A percentile compares a stretch with the other conserved stretches of the same genome.
These are phyloP conservation scores for Stenolophus ochropezus DNA, from an alignment of 2,888 invertebrate species.

Conservation along the genomic window DNA sequence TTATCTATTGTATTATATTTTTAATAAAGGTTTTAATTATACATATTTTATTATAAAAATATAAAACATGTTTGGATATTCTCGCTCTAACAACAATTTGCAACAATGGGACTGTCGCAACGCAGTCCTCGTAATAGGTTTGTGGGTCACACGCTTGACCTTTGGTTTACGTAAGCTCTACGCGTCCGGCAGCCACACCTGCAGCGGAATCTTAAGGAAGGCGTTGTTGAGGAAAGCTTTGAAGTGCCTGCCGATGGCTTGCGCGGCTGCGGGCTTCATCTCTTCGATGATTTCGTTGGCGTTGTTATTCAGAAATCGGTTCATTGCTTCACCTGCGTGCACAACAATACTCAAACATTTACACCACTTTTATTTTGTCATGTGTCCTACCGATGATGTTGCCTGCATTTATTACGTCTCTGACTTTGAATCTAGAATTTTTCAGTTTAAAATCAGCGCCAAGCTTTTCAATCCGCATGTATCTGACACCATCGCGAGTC, in stretches of 20 bases:
- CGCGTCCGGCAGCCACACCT: conserved; percentile 78
- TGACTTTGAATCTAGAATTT: conserved; percentile 82
- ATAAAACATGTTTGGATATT: not conserved
- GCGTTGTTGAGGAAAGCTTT: conserved; percentile 83
- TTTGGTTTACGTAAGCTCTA: conserved; percentile 56
- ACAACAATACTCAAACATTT: conserved; percentile 10
- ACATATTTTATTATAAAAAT: not conserved
- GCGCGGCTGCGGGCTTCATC: conserved; percentile 85
- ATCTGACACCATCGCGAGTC: conserved; percentile 77
- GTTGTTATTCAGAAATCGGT: conserved; percentile 88
- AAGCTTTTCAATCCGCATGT: conserved; percentile 82
- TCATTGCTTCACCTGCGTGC: conserved; percentile 84
- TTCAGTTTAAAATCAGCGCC: conserved; percentile 83
- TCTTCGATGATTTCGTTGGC: conserved; percentile 87
- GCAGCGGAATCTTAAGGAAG: conserved; percentile 82
- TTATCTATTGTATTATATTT: not conserved
- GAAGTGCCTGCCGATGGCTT: conserved; percentile 84
- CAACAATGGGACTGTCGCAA: not conserved
- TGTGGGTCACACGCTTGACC: not conserved
- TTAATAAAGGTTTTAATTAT: conserved; percentile 1
- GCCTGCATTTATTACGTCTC: conserved; percentile 84
- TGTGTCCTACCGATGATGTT: conserved; percentile 80
- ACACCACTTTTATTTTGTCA: conserved; percentile 2
- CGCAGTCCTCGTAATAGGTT: not conserved
- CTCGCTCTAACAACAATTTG: not conserved